Evolutionary conservation across 2,888 invertebrate species (phyloP).

Genomic region (Palloptera scutellata): DNA sequence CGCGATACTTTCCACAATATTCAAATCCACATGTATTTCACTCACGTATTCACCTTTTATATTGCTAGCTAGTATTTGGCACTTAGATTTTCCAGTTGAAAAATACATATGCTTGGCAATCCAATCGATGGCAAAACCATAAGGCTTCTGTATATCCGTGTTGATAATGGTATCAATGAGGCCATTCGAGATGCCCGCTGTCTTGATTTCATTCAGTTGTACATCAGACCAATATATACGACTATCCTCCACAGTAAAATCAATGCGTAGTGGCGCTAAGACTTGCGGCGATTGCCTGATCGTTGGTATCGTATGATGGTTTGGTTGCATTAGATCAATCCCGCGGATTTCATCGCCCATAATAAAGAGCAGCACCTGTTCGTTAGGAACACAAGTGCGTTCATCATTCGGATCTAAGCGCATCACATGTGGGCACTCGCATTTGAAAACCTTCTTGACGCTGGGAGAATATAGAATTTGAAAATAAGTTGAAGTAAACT

Average conservation of each 20-base stretch:
- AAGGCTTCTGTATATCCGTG: constrained; percentile 68
- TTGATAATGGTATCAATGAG: constrained; percentile 78
- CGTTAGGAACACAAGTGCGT: constrained; percentile 72
- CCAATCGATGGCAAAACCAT: constrained; percentile 85
- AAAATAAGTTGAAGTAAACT: neutral
- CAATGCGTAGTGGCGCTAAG: constrained; percentile 75
- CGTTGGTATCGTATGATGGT: constrained; percentile 82
- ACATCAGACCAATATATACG: constrained; percentile 82
- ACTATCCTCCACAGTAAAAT: constrained; percentile 72
- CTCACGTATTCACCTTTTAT: constrained; percentile 77
- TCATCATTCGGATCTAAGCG: constrained; percentile 71
- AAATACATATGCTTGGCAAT: constrained; percentile 71
- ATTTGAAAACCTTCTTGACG: constrained; percentile 71
- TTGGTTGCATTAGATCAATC: constrained; percentile 78
- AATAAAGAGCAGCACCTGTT: constrained; percentile 80
- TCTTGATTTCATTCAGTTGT: constrained; percentile 78
- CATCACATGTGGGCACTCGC: constrained; percentile 90
- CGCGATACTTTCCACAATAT: constrained; percentile 72
- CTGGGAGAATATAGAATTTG: constrained; percentile 47
- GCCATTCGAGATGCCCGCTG: constrained; percentile 73
- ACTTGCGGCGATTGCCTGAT: constrained; percentile 71
- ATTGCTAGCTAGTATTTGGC: constrained; percentile 74
- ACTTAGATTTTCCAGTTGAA: constrained; percentile 67
- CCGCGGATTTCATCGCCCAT: constrained; percentile 82
- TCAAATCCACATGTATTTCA: constrained; percentile 58